Evolutionary conservation across 2,797 vertebrate species (phyloP), one percentile per base, ranked within the genome.

Genomic region (Hydrophis major): DNA sequence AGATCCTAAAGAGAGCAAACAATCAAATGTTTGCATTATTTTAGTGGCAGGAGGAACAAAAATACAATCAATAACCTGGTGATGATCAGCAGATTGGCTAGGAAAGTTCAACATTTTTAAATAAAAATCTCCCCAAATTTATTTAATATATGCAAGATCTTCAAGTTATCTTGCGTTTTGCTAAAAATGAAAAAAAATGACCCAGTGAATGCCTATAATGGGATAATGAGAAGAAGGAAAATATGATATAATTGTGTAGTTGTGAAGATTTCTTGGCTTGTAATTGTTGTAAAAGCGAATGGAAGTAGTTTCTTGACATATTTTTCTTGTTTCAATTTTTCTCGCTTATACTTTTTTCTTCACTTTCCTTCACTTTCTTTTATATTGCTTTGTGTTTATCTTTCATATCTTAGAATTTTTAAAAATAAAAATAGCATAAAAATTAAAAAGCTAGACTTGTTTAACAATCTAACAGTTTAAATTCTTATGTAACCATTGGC

Each of bases 401-500:
- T 42, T 47, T 47, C 22, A 22, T 42, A 78, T 42, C 20, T 42
- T 42, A 78, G 20, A 42, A 78, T 78, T 22, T 42, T 78, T 42
- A 10, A 78, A 63, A 47, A 42, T 78, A 42, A 78, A 78, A 78
- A 78, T 47, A 22, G 8, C 8, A 32, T 47, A 37, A 74, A 78
- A 78, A 42, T 37, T 37, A 42, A 78, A 78, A 78, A 42, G 66
- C 88, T 88, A 87, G 47, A 4, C 92, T 94, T 94, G 69, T 25
- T 18, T 57, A 92, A 57, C 86, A 83, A 56, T 37, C 53, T 93
- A 88, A 74, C 18, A 93, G 89, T 32, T 94, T 60, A 0, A 11
- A 12, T 94, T 96, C 66, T n/a, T 92, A 1, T 93, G 89, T 93
- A 91, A 61, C 25, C 63, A 66, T 60, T 93, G 13, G 25, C 16